Conservation (phyloP, 1,140 invertebrate genomes). For the Zaprionus gabonicus region DNA sequence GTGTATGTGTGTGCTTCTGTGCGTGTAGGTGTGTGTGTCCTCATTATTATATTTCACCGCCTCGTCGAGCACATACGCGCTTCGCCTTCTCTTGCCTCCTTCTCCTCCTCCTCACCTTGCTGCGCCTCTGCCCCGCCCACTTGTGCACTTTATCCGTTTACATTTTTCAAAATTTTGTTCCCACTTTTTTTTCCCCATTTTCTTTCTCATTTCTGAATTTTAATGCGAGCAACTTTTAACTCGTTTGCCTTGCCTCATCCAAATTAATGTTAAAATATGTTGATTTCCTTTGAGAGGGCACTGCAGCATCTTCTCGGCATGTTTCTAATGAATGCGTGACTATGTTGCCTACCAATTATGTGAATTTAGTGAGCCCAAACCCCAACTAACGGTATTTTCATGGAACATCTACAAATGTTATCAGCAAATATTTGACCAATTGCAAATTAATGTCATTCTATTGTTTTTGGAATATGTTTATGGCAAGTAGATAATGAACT, state of each 20-base stretch:
- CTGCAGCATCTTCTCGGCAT: constrained; percentile 16
- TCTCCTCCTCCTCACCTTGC: neutral
- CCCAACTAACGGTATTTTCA: neutral
- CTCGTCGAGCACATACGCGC: constrained; percentile 59
- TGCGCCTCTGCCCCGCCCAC: constrained; percentile 5
- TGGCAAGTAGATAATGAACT: no score
- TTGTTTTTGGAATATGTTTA: no score
- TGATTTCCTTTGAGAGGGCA: constrained; percentile 67
- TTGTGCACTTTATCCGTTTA: constrained; percentile 53
- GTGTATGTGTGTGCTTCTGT: constrained; percentile 6
- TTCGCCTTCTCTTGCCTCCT: neutral
- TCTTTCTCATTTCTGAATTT: constrained; percentile 36
- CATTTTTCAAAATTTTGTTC: constrained; percentile 31
- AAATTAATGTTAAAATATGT: constrained; percentile 78
- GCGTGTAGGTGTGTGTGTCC: constrained; percentile 60
- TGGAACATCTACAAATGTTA: no score
- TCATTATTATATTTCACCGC: constrained; percentile 79
- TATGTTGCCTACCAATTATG: constrained; percentile 9
- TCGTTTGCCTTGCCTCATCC: constrained; percentile 49
- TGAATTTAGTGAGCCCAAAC: neutral
- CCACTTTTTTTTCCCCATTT: constrained; percentile 5
- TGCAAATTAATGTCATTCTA: no score
- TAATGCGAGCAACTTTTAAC: constrained; percentile 58
- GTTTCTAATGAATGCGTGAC: constrained; percentile 48
- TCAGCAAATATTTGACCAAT: no score